Base-by-base conservation (phyloP, 2,888 invertebrate species). In the Gari tellinella region DNA sequence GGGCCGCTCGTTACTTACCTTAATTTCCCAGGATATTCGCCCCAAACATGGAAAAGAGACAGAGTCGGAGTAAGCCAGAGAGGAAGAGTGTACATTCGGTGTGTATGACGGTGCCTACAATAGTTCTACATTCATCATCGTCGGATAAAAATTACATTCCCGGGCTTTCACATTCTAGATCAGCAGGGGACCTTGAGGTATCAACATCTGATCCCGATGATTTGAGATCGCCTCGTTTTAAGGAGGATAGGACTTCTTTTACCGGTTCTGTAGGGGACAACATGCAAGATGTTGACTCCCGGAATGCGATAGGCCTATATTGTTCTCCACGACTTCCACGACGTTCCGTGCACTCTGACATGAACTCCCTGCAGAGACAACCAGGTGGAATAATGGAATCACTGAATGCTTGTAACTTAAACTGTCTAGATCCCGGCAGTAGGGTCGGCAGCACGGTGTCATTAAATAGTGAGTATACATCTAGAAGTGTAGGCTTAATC, bases 381-480 rank as follows among this genome's bases (percentile, higher is more conserved):
- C 38, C 67, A 19, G 69, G 65, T 15, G 52, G 58, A 41, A 63
- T 62, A 43, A 40, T 67, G 15, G 73, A 73, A 15, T 55, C 73
- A 4, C 21, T 66, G 31, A 81, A 80, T 17, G 58, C 75, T 19
- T 64, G 73, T 40, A 74, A 63, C 52, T 41, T 74, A 0, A 75
- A 41, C 55, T 61, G 63, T 64, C 73, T 83, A 1, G 83, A 81
- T 25, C 76, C 81, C 17, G 84, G 84, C n/a, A 86, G 87, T 62
- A 73, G 86, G 3, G 83, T 84, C 0, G 86, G 86, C 8, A 87
- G 87, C 48, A 79, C 88, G 5, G 60, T 88, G 26, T 87, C 87
- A 0, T 53, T 88, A 26, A 88, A 85, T 61, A 87, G 87, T 67
- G 88, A 87, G 49, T 88, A 86, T 70, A 88, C 88, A 2, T 80